Evolutionary conservation across 2,888 invertebrate species (phyloP).

Genomic region (Aphodius sticticus): DNA sequence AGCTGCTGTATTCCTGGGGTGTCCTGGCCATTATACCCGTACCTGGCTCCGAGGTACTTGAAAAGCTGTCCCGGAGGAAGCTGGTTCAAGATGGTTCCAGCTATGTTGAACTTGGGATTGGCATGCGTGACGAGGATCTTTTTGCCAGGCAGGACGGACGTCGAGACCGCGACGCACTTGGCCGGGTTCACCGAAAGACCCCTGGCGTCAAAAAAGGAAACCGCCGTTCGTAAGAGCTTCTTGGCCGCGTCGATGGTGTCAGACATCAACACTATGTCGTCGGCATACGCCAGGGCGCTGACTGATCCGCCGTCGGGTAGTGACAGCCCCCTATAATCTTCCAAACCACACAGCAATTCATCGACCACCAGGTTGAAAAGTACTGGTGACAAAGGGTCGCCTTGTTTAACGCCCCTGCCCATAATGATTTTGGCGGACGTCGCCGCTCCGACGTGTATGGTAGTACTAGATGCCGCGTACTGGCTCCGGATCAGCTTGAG

Average conservation of each 20-base stretch:
- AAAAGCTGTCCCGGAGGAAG: slow-evolving; percentile 23
- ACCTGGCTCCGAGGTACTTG: slow-evolving; percentile 29
- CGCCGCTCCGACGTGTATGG: neutral
- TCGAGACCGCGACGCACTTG: slow-evolving; percentile 36
- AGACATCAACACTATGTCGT: slow-evolving; percentile 39
- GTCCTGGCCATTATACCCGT: slow-evolving; percentile 17
- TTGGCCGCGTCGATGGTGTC: slow-evolving; percentile 24
- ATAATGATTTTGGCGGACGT: neutral
- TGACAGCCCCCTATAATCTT: neutral
- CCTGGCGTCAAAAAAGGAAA: slow-evolving; percentile 33
- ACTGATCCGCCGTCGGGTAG: slow-evolving; percentile 24
- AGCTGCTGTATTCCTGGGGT: neutral
- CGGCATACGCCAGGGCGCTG: slow-evolving; percentile 37
- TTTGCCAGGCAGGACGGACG: slow-evolving; percentile 37
- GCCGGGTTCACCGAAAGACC: slow-evolving; percentile 33
- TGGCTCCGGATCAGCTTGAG: slow-evolving; percentile 7
- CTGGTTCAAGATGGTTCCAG: slow-evolving; percentile 28
- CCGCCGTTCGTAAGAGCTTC: slow-evolving; percentile 26
- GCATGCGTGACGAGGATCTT: slow-evolving; percentile 35
- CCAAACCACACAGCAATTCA: neutral
- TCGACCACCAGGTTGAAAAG: slow-evolving; percentile 9
- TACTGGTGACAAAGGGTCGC: slow-evolving; percentile 29
- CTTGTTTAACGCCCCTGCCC: slow-evolving; percentile 28
- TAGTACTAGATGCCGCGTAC: neutral
- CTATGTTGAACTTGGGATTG: slow-evolving; percentile 26